Evolutionary conservation across 2,888 invertebrate species (phyloP), one percentile per base, ranked within the genome.

Genomic region (Meghimatium bilineatum): DNA sequence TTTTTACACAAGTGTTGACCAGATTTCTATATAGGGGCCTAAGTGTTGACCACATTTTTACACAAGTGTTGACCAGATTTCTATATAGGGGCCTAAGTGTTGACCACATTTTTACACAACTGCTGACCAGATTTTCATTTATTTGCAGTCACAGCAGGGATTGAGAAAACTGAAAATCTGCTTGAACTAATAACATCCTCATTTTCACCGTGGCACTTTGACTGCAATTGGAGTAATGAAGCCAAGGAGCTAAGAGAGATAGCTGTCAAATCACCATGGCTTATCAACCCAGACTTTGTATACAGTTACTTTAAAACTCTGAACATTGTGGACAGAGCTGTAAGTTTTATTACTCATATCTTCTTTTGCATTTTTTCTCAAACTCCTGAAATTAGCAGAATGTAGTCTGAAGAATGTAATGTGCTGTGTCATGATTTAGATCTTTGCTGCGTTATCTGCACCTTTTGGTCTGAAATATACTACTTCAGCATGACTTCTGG

Each of bases 221-320:
- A 93, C 83, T 93, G 92, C 87, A 92, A 92, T 87, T 93, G 93
- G 93, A 92, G 92, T 77, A 86, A 90, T 67, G 93, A 93, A 85
- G 93, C 93, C 10, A 89, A 89, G 66, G 83, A 89, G 36, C 87
- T 93, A 76, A 85, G 93, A 76, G 92, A 93, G 84, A 89, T 92
- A 36, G 91, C 93, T 52, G 92, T 93, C n/a, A 90, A 90, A 77
- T 91, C 92, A 32, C 93, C 93, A 69, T 91, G 92, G 91, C 88
- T 92, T 12, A 91, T 93, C n/a, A 91, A 92, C 86, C 88, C 91
- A 29, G 87, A 87, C 66, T 93, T 93, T 88, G 89, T 93, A 8
- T 87, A 90, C n/a, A 89, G 86, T 74, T 89, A 92, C 82, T 93
- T 93, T 83, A 91, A 90, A 88, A 93, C 93, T 34, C 87, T 93